Percentiles rank a stretch among this genome's conserved stretches.
These are phyloP conservation scores for Rhynchopsitta pachyrhyncha DNA, from an alignment of 2,113 vertebrate species.

Conservation along the genomic window DNA sequence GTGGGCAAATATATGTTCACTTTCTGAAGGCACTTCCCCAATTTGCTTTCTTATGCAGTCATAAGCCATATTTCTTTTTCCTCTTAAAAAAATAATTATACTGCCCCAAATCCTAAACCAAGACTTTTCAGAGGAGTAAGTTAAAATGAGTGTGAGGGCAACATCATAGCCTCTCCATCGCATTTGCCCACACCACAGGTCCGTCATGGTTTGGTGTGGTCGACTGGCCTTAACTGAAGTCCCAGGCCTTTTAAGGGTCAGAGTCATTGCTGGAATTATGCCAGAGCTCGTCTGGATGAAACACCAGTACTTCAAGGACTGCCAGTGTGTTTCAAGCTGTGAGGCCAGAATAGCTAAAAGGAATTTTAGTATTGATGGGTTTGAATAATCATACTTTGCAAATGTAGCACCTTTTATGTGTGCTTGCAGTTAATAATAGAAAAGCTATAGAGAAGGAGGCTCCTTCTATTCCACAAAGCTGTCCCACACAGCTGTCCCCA, in stretches of 20 bases:
- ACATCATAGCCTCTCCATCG: background rate
- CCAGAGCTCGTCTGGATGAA: conserved; percentile 1
- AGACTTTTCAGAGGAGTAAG: background rate
- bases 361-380: conserved; percentile 24
- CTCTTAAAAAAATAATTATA: background rate
- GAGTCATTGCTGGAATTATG: background rate
- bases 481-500: background rate
- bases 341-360: conserved; percentile 31
- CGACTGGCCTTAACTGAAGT: background rate
- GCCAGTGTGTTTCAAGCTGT: conserved; percentile 20
- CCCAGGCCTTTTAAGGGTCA: background rate
- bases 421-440: background rate
- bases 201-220: background rate
- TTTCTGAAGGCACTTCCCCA: background rate
- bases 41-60: background rate
- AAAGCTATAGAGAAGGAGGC: conserved; percentile 2
- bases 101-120: background rate
- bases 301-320: background rate
- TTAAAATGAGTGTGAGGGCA: background rate
- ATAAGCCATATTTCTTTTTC: background rate
- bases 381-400: conserved; percentile 31
- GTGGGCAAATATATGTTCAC: background rate
- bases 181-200: conserved; percentile 1
- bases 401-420: conserved; percentile 12
- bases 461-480: conserved; percentile 17